phyloP scores from a whole-genome alignment of 2,113 vertebrate genomes.

The Cariama cristata region DNA sequence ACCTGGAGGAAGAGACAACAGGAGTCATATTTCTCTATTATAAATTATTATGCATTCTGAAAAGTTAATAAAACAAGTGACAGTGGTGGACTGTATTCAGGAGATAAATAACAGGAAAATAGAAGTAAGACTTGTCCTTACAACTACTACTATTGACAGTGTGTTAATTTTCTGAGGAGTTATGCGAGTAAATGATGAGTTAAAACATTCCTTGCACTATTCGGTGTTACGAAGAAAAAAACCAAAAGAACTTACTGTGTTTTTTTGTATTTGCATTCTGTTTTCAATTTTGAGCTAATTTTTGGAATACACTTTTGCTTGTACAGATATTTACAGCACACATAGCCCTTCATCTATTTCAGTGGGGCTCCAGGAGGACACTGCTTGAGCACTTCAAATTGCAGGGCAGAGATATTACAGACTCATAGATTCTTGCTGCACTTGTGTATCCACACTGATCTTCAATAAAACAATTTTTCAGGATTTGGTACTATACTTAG shows the following conservation, averaged over 20 bases:
- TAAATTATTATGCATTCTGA: neutral
- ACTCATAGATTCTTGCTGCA: neutral
- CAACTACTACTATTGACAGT: neutral
- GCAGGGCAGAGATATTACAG: neutral
- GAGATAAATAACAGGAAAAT: neutral
- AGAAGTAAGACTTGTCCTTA: neutral
- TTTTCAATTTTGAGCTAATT: neutral
- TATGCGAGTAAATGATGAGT: neutral
- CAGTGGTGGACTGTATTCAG: neutral
- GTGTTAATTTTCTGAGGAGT: neutral
- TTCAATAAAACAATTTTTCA: neutral
- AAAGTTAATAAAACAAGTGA: neutral
- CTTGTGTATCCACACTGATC: neutral
- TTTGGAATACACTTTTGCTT: neutral
- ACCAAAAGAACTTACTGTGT: neutral
- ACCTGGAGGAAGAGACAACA: neutral
- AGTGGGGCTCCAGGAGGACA: neutral
- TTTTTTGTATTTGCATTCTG: neutral
- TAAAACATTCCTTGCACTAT: neutral
- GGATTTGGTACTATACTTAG: neutral
- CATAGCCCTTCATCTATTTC: neutral
- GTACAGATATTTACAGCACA: neutral
- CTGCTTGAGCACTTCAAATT: neutral
- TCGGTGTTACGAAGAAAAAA: neutral
- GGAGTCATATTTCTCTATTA: neutral